Base-by-base conservation (phyloP, 2,797 vertebrate genomes). In the Numenius phaeopus region DNA sequence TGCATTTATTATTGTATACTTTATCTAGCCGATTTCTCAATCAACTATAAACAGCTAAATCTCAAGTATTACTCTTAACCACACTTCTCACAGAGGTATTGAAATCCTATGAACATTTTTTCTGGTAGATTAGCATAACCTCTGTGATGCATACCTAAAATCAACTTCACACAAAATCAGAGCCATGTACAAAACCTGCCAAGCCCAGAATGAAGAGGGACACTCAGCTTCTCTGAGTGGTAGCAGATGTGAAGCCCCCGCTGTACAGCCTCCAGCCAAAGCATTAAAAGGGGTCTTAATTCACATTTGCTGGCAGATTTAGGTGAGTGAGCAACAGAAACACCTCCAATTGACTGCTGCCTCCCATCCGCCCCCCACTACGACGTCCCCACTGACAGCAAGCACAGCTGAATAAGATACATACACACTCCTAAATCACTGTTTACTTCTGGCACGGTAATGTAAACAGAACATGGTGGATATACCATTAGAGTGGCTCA, bases 231-330 rank as follows among this genome's bases (percentile, higher is more conserved):
- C 79, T 64, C 42, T 87, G 75, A 92, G 81, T 91, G 59, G 40
- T 67, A 96, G 87, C 92, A 96, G 90, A 94, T 94, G 92, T 71
- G 69, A 77, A 92, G 44, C 11, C 44, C 89, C 80, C 47, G 67
- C 81, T 71, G 54, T n/a, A 57, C 26, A 79, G 40, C 40, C 76
- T 83, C 66, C 83, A 91, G 78, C 37, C 40, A 89, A 70, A 84
- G 66, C 64, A 80, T 66, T 95, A 59, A 73, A 94, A 95, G 27
- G 9, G 32, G 7, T 62, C 83, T 90, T 94, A 94, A 93, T 62
- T 87, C 77, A 84, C 55, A 50, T 61, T 80, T 80, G 29, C 81
- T 89, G 73, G 83, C 67, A 92, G 90, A 94, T 87, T 89, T 86
- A 95, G 78, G 67, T 64, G 77, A 81, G 20, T 26, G 34, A 44